Conservation (phyloP, 2,113 vertebrate species). For the Leucosticte australis region DNA sequence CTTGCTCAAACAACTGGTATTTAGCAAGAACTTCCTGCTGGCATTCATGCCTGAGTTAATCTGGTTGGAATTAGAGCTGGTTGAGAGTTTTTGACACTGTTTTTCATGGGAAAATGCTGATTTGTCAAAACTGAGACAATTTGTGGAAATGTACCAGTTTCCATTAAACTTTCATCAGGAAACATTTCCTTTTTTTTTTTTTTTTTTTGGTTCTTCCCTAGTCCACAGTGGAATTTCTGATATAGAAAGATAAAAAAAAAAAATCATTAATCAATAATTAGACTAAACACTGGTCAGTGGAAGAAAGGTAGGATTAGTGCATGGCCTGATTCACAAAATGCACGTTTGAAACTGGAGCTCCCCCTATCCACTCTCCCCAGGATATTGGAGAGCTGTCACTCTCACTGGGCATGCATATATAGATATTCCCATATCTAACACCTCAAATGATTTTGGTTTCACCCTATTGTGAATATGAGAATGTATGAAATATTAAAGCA, state of each 20-base stretch:
- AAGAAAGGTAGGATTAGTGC: neutral
- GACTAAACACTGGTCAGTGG: neutral
- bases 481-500: neutral
- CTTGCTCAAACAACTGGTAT: slow-evolving; percentile 42
- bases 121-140: slow-evolving; percentile 65
- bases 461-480: neutral
- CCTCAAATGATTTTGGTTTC: neutral
- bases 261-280: neutral
- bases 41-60: slow-evolving; percentile 48
- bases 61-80: slow-evolving; percentile 47
- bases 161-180: slow-evolving; percentile 46
- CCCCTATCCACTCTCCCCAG: neutral
- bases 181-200: neutral
- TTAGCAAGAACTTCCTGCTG: slow-evolving; percentile 58
- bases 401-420: neutral
- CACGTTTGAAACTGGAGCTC: slow-evolving; percentile 18
- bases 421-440: neutral
- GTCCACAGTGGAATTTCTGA: neutral
- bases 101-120: slow-evolving; percentile 68
- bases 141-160: slow-evolving; percentile 62
- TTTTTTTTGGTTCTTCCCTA: neutral
- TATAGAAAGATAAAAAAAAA: neutral
- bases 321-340: neutral
- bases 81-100: slow-evolving; percentile 47
- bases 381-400: neutral